Evolutionary conservation across 2,888 invertebrate genomes (phyloP), one percentile per base, ranked within the genome.

Genomic region (Lissocephala sabroskyi): DNA sequence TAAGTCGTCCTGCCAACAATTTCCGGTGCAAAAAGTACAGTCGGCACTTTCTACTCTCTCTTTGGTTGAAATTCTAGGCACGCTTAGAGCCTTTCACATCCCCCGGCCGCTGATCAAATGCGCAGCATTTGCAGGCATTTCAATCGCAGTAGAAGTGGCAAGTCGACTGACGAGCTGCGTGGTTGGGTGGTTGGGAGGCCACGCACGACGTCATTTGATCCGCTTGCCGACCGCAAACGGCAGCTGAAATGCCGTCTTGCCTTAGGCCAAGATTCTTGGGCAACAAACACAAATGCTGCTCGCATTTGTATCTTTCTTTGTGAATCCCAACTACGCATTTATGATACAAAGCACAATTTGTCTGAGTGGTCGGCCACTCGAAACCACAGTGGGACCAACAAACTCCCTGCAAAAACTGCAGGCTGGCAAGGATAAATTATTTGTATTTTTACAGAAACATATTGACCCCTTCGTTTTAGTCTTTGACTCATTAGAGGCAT

Each of bases 141-240:
- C 35, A 35, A 14, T 35, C 35, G 9, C 10, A 37, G 37, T 19
- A 37, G 19, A 37, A 37, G 37, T 37, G 37, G 37, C 19, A 10
- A 23, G 18, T 10, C 36, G 17, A 36, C 37, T 16, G 16, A 16
- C 35, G 16, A 33, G 16, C 35, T 37, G 11, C 37, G 37, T 11
- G 19, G 19, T 16, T 13, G 35, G 17, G 4, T 10, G 10, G 16
- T 7, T 13, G 35, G 23, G n/a, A 39, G 37, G 45, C 33, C 39
- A 35, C 29, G 39, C 10, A 41, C 45, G 46, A 61, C n/a, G 40
- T 30, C 41, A 32, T 36, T 45, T 9, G 17, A 44, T 48, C 44
- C 30, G 39, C 45, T 45, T 41, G 35, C 30, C 49, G 43, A 59
- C 75, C 71, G 52, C 68, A 74, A 52, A 55, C 13, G 42, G 42